These are phyloP conservation scores for Colistium nudipinnis DNA, from an alignment of 2,113 vertebrate species.

Conservation along the genomic window DNA sequence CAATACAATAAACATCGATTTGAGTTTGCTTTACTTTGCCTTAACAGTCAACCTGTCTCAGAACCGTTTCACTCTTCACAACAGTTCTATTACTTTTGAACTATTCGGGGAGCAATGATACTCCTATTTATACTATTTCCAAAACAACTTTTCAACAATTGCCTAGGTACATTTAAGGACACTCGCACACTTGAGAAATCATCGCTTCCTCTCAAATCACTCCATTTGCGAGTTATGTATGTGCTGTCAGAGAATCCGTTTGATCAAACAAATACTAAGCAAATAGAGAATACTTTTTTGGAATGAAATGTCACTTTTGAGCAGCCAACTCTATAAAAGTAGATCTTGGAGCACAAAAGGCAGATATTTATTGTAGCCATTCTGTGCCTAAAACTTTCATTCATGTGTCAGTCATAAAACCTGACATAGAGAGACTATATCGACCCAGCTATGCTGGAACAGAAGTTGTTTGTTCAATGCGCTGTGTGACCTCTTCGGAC, in stretches of 20 bases:
- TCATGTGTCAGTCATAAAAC: slow-evolving; percentile 3
- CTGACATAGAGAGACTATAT: slow-evolving; percentile 7
- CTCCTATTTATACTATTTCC: not conserved
- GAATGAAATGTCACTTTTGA: not conserved
- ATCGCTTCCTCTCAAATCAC: not conserved
- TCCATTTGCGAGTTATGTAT: not conserved
- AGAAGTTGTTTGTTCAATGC: not conserved
- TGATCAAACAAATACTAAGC: not conserved
- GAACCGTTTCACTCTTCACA: not conserved
- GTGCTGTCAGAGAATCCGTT: slow-evolving; percentile 11
- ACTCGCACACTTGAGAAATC: not conserved
- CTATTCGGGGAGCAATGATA: not conserved
- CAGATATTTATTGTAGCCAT: not conserved
- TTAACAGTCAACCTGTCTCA: not conserved
- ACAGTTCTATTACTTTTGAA: not conserved
- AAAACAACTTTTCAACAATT: not conserved
- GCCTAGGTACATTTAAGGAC: not conserved
- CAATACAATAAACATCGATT: no score
- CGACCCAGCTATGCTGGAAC: not conserved
- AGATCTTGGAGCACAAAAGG: slow-evolving; percentile 1
- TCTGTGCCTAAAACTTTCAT: not conserved
- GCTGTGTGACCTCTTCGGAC: not conserved
- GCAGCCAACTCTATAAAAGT: slow-evolving; percentile 9
- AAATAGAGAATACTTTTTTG: not conserved
- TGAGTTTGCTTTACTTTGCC: no score